Evolutionary conservation across 2,113 vertebrate genomes (phyloP), one percentile per base, ranked within the genome.

Genomic region (Thomomys bottae): DNA sequence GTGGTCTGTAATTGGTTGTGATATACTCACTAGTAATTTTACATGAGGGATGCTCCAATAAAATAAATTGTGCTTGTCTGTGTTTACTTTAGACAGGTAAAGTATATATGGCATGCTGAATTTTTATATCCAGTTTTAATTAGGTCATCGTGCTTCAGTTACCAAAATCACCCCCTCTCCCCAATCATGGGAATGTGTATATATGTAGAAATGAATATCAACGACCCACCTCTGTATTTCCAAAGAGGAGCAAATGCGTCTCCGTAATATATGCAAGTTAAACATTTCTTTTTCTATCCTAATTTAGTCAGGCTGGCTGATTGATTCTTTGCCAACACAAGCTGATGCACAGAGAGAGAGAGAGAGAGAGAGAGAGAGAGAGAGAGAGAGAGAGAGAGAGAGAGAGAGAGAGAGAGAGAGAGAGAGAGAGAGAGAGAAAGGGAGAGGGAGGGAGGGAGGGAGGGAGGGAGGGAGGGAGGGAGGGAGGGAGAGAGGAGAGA

Each of bases 41-140:
- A 77, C 92, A 95, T 91, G 89, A 95, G 67, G 75, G 84, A 92
- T 82, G 89, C 81, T 89, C 85, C 73, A 40, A 88, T 77, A 91
- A 95, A 96, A 95, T 94, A 95, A 96, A 97, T 93, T 80, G 88
- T 88, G 81, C 92, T 91, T 91, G 90, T 85, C 93, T 72, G 28
- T 93, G 95, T 96, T 97, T 96, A 95, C 92, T 92, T 89, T 90
- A 78, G 70, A 73, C 94, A 96, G 94, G 95, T 96, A 94, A 97
- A 95, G 88, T 67, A 85, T 87, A 12, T 42, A 82, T 14, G 79
- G 80, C 28, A 26, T 45, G 57, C 85, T 95, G 93, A 82, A 95
- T 95, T 96, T 97, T 96, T 94, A 93, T 94, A 88, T 71, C 91
- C 64, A 92, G 89, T 94, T 96, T 97, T 96, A 96, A 97, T 96